phyloP scores from a whole-genome alignment of 2,888 invertebrate genomes.

The Keiferia lycopersicella region DNA sequence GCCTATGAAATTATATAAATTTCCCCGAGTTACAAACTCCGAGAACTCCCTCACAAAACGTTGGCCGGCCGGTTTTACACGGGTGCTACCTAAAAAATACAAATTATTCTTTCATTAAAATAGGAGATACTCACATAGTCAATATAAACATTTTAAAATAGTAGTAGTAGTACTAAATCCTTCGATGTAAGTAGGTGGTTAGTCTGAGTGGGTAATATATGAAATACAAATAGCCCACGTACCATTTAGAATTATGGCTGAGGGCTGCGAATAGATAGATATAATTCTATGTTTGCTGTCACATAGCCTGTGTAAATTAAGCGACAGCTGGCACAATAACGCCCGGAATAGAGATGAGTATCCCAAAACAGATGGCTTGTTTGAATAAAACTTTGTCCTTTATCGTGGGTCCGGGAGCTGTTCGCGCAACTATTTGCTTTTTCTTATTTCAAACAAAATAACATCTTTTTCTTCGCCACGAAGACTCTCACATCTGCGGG shows the following conservation, averaged over 20 bases:
- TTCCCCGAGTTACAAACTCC: too few species aligned
- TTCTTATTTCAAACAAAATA: slow-evolving; percentile 17
- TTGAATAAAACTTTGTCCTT: slow-evolving; percentile 38
- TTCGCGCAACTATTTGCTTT: slow-evolving; percentile 21
- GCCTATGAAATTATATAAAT: too few species aligned
- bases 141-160: too few species aligned
- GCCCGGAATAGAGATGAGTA: slow-evolving; percentile 54
- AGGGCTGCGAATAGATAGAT: slow-evolving; percentile 33
- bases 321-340: slow-evolving; percentile 51
- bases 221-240: neutral
- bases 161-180: too few species aligned
- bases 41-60: too few species aligned
- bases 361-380: slow-evolving; percentile 46
- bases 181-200: too few species aligned
- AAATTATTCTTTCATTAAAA: too few species aligned
- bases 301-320: slow-evolving; percentile 61
- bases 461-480: neutral
- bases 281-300: slow-evolving; percentile 38
- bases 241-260: neutral
- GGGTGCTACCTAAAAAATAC: too few species aligned
- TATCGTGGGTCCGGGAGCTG: slow-evolving; percentile 14
- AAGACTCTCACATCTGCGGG: neutral
- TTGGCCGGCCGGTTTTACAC: too few species aligned
- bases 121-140: too few species aligned
- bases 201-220: neutral